Percentiles rank a stretch among this genome's conserved stretches.
These are phyloP conservation scores for Melieria picta DNA, from an alignment of 2,888 invertebrate species.

Conservation along the genomic window DNA sequence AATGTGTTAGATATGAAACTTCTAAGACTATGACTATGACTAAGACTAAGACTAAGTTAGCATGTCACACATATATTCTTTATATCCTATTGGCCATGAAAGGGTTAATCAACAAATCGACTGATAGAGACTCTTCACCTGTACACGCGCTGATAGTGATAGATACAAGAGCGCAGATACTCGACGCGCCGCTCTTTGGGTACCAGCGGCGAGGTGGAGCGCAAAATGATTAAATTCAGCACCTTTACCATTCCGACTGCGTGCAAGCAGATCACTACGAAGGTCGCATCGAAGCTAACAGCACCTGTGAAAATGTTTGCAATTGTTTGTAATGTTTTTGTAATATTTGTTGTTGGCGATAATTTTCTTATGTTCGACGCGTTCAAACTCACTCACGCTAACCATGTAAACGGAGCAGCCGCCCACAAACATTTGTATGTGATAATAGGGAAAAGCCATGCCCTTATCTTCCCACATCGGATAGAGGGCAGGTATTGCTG, in stretches of 20 bases:
- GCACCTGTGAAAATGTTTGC: slow-evolving; percentile 45
- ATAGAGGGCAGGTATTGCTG: slow-evolving; percentile 53
- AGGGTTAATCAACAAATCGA: too few species aligned
- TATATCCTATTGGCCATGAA: too few species aligned
- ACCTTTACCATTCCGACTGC: slow-evolving; percentile 51
- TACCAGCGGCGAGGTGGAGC: slow-evolving; percentile 51
- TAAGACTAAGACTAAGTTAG: too few species aligned
- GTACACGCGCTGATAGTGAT: slow-evolving; percentile 52
- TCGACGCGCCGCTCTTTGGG: slow-evolving; percentile 51
- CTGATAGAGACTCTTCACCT: slow-evolving; percentile 39
- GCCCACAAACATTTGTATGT: slow-evolving; percentile 49
- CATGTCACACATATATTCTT: too few species aligned
- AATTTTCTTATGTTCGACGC: too few species aligned
- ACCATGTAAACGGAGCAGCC: slow-evolving; percentile 43
- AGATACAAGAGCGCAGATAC: slow-evolving; percentile 55
- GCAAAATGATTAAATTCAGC: slow-evolving; percentile 41
- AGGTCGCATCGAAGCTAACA: slow-evolving; percentile 56
- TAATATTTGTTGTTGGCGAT: not conserved
- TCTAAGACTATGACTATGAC: too few species aligned
- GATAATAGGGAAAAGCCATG: slow-evolving; percentile 53
- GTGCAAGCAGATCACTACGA: slow-evolving; percentile 55
- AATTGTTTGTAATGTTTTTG: not conserved
- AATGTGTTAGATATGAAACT: too few species aligned
- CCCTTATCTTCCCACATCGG: slow-evolving; percentile 55
- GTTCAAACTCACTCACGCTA: slow-evolving; percentile 49